These are phyloP conservation scores for Spilosoma lubricipeda DNA, from an alignment of 2,888 invertebrate species.

Conservation along the genomic window DNA sequence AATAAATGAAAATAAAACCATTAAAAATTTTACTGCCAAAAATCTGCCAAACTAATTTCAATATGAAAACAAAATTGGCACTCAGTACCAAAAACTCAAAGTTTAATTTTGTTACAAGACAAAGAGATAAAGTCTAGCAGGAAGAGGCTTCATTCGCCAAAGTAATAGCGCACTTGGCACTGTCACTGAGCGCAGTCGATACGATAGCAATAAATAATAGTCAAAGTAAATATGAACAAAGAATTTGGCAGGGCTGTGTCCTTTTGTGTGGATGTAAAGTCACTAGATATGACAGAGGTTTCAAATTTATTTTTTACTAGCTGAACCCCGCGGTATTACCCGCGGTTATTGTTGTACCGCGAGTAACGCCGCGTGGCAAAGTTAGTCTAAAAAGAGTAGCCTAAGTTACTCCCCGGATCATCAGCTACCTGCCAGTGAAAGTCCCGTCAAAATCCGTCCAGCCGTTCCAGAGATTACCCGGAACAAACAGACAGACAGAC, in stretches of 20 bases:
- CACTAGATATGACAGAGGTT: slow-evolving; percentile 60
- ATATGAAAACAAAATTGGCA: slow-evolving; percentile 55
- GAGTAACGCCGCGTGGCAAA: too few relatives aligned
- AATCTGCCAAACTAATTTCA: slow-evolving; percentile 42
- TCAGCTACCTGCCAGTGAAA: too few relatives aligned
- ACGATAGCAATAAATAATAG: slow-evolving; percentile 78
- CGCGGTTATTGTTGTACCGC: too few relatives aligned
- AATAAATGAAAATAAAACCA: slow-evolving; percentile 1
- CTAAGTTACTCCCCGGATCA: too few relatives aligned
- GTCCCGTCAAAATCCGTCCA: too few relatives aligned
- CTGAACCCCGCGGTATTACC: too few relatives aligned
- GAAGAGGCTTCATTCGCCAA: slow-evolving; percentile 67
- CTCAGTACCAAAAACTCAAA: slow-evolving; percentile 45
- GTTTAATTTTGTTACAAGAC: slow-evolving; percentile 60
- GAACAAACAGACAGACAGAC: too few relatives aligned
- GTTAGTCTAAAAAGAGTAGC: too few relatives aligned
- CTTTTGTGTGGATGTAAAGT: slow-evolving; percentile 53
- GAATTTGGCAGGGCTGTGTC: slow-evolving; percentile 82
- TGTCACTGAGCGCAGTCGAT: slow-evolving; percentile 72
- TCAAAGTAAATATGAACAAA: slow-evolving; percentile 80
- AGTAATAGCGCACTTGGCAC: slow-evolving; percentile 73
- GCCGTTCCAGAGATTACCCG: too few relatives aligned
- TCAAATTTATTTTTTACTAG: too few relatives aligned
- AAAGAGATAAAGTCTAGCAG: slow-evolving; percentile 61
- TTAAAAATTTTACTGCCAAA: slow-evolving; percentile 14